A percentile compares a stretch with the other conserved stretches of the same genome.
These are phyloP conservation scores for Megalops cyprinoides DNA, from an alignment of 2,797 vertebrate species.

Conservation along the genomic window DNA sequence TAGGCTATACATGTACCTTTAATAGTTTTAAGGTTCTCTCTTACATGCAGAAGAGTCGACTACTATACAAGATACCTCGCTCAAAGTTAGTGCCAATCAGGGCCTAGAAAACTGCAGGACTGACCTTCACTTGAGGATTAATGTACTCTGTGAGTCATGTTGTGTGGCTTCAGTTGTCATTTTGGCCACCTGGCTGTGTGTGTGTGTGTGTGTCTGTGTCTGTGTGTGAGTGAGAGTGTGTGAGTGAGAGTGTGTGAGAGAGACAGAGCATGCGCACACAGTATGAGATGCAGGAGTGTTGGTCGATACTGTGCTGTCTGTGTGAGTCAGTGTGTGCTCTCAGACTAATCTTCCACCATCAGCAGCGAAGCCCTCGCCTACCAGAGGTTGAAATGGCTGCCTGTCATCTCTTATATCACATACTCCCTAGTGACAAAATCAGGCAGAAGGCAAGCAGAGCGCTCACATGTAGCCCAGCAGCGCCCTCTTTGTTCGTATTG, in stretches of 20 bases:
- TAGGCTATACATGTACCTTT: too few relatives aligned
- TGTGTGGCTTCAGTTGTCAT: constrained; percentile 17
- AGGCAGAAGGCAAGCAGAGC: neutral
- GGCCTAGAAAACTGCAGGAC: neutral
- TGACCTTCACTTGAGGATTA: constrained; percentile 5
- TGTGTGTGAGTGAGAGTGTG: neutral
- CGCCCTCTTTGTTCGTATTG: constrained; percentile 37
- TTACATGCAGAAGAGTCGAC: too few relatives aligned
- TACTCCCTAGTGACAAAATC: neutral
- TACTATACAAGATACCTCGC: too few relatives aligned
- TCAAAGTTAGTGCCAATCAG: neutral
- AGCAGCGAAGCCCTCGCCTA: neutral
- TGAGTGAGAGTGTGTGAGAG: constrained; percentile 37
- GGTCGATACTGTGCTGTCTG: constrained; percentile 18
- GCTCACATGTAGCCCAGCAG: constrained; percentile 27
- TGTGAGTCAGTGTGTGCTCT: constrained; percentile 15
- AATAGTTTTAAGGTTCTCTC: too few relatives aligned
- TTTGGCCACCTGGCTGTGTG: constrained; percentile 42
- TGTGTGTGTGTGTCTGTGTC: constrained; percentile 28
- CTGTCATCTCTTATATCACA: neutral
- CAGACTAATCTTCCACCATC: neutral
- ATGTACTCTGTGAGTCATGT: neutral
- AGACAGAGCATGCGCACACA: too few relatives aligned
- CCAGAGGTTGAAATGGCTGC: constrained; percentile 17
- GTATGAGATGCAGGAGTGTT: neutral